Percentiles rank a stretch among this genome's conserved stretches.
Evolutionary conservation across 53 echinoderm and acorn worm genomes (phyloP).

Genomic region (Apostichopus leukothele): DNA sequence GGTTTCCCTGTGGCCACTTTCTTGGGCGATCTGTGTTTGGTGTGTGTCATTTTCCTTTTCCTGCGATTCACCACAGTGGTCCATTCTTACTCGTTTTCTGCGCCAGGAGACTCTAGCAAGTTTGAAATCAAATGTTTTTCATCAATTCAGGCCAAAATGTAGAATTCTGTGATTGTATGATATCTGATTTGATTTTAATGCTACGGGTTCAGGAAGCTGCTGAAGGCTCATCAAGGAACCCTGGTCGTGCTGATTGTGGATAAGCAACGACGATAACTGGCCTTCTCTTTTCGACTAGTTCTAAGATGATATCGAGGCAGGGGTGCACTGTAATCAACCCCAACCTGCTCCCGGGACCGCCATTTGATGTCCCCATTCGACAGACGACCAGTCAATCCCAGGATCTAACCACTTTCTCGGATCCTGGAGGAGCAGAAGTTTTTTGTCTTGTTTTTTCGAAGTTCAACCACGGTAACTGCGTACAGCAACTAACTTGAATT

Average conservation of each 20-base stretch:
- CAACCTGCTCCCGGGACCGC: slow-evolving; percentile 3
- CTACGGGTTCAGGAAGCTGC: no score
- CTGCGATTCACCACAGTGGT: slow-evolving; percentile 14
- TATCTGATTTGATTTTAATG: no score
- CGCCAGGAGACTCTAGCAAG: not conserved
- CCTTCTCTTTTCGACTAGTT: slow-evolving; percentile 33
- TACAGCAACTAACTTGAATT: slow-evolving; percentile 9
- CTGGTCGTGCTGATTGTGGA: no score
- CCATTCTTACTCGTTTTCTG: slow-evolving; percentile 6
- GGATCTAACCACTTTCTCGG: slow-evolving; percentile 15
- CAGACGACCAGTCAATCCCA: not conserved
- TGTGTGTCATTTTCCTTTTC: slow-evolving; percentile 13
- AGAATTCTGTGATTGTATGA: no score
- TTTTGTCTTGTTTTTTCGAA: not conserved
- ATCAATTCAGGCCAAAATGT: not conserved
- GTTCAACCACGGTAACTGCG: not conserved
- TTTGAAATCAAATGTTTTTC: not conserved
- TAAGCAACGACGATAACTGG: slow-evolving; percentile 14
- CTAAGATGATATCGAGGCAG: not conserved
- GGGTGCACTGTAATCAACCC: not conserved
- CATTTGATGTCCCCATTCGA: slow-evolving; percentile 18
- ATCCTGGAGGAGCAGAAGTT: slow-evolving; percentile 22
- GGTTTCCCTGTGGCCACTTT: slow-evolving; percentile 6
- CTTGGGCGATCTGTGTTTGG: slow-evolving; percentile 14
- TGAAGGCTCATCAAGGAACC: no score